phyloP scores from a whole-genome alignment of 2,797 vertebrate genomes.

The Serranus cabrilla region DNA sequence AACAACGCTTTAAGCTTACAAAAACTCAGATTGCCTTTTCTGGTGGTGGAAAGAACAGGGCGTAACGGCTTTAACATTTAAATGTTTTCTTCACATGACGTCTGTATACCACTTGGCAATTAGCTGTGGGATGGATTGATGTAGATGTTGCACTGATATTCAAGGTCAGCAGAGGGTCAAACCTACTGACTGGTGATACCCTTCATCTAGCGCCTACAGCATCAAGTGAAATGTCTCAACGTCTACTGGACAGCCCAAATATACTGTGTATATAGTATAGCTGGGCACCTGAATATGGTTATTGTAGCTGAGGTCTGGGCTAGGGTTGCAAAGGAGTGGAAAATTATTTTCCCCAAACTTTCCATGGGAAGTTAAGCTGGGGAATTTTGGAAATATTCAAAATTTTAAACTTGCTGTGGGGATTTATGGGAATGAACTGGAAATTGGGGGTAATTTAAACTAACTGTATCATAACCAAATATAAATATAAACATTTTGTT shows the following conservation, averaged over 20 bases:
- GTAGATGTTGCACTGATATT: conserved; percentile 4
- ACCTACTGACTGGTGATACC: neutral
- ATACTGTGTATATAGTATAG: too few species aligned
- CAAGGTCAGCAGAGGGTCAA: conserved; percentile 4
- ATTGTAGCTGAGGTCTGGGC: too few species aligned
- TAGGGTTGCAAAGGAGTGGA: too few species aligned
- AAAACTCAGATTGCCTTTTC: neutral
- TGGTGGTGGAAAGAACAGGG: neutral
- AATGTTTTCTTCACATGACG: conserved; percentile 7
- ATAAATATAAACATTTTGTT: too few species aligned
- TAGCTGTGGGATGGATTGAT: neutral
- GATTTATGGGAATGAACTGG: too few species aligned
- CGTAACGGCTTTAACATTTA: neutral
- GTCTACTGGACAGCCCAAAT: neutral
- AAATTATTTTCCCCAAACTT: too few species aligned
- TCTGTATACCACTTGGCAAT: neutral
- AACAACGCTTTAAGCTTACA: neutral
- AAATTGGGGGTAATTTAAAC: too few species aligned
- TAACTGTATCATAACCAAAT: too few species aligned
- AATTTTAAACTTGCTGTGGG: too few species aligned
- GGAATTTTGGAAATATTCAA: too few species aligned
- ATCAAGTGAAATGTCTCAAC: neutral
- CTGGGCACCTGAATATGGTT: too few species aligned
- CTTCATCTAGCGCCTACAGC: neutral
- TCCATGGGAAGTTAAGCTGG: too few species aligned